Evolutionary conservation across 2,888 invertebrate genomes (phyloP).

Genomic region (Melinaea marsaeus): DNA sequence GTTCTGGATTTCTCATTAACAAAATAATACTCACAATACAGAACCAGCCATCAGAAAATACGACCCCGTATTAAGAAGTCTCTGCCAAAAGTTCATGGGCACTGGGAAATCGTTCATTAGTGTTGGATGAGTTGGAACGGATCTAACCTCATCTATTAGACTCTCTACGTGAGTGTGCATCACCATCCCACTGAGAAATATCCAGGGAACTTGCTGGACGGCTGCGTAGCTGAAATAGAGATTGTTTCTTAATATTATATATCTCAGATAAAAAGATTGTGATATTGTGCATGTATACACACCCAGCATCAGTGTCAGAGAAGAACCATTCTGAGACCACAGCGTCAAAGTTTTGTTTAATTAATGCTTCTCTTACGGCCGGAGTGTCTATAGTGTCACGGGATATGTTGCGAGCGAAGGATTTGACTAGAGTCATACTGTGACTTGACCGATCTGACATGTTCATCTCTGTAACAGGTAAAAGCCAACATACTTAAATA

Average conservation of each 20-base stretch:
- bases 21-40: conserved; percentile 38
- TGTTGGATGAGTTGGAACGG: conserved; percentile 42
- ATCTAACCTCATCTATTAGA: conserved; percentile 46
- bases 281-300: conserved; percentile 16
- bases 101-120: conserved; percentile 38
- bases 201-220: conserved; percentile 53
- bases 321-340: conserved; percentile 55
- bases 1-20: too few species aligned
- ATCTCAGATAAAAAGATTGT: background rate
- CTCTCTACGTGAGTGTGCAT: conserved; percentile 42
- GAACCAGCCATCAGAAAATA: conserved; percentile 26
- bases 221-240: conserved; percentile 45
- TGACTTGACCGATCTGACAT: conserved; percentile 27
- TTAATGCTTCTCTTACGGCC: conserved; percentile 32
- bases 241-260: too few species aligned
- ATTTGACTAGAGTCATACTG: conserved; percentile 32
- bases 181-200: conserved; percentile 41
- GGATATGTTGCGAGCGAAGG: conserved; percentile 42
- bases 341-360: conserved; percentile 47
- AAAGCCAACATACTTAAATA: background rate
- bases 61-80: conserved; percentile 39
- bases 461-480: conserved; percentile 29
- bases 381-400: conserved; percentile 27
- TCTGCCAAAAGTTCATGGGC: conserved; percentile 48
- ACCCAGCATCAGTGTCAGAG: conserved; percentile 48